A percentile compares a stretch with the other conserved stretches of the same genome.
Conservation (phyloP, 2,888 invertebrate genomes). For the Melolontha melolontha region DNA sequence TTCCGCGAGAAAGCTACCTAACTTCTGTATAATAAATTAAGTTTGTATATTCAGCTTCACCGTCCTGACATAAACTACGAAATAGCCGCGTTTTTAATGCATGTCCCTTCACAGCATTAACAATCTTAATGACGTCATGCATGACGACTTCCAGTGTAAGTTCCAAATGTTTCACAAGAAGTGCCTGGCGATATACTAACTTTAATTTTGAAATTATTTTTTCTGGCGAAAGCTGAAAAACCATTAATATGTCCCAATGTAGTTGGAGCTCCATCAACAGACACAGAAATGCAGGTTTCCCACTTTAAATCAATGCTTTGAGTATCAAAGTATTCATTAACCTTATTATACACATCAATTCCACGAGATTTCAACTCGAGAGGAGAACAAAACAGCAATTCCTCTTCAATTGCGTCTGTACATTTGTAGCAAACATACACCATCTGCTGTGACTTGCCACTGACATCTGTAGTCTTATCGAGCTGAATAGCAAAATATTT, state of each 20-base stretch:
- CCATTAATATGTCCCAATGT: slow-evolving; percentile 50
- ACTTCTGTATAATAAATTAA: no score
- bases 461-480: slow-evolving; percentile 49
- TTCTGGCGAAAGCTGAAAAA: slow-evolving; percentile 51
- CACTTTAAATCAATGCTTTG: no score
- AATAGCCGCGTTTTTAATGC: no score
- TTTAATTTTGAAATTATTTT: slow-evolving; percentile 50
- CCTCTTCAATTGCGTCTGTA: no score
- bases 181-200: slow-evolving; percentile 49
- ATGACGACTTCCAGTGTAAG: slow-evolving; percentile 50
- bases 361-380: no score
- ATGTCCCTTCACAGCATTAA: slow-evolving; percentile 47
- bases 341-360: no score
- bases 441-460: slow-evolving; percentile 46
- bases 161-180: no score
- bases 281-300: slow-evolving; percentile 50
- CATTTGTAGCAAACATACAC: slow-evolving; percentile 33
- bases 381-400: no score
- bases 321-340: no score
- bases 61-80: slow-evolving; percentile 52
- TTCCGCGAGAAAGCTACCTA: no score
- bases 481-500: slow-evolving; percentile 50
- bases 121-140: slow-evolving; percentile 49
- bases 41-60: slow-evolving; percentile 51
- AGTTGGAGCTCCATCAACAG: slow-evolving; percentile 49